These are phyloP conservation scores for Agrilus cyanescens DNA, from an alignment of 2,888 invertebrate species.

Conservation along the genomic window DNA sequence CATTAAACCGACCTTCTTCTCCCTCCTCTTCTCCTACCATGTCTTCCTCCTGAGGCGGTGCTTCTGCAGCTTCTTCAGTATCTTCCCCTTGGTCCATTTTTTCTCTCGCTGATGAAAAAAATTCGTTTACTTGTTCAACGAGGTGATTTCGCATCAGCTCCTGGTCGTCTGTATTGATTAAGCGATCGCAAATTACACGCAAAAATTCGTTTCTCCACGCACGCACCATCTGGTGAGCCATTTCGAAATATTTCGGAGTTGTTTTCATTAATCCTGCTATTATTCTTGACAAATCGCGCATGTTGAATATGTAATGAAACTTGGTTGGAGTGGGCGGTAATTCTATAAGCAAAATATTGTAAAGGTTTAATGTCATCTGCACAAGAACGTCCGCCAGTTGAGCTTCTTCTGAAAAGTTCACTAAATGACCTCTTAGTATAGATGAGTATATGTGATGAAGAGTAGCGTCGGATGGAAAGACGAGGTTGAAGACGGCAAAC, in stretches of 20 bases:
- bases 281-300: conserved; percentile 79
- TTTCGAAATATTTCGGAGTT: conserved; percentile 56
- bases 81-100: conserved; percentile 30
- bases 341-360: conserved; percentile 65
- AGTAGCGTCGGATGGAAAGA: conserved; percentile 68
- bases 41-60: conserved; percentile 14
- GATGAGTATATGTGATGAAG: conserved; percentile 72
- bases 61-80: conserved; percentile 22
- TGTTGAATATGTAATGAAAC: conserved; percentile 91
- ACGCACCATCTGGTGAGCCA: conserved; percentile 58
- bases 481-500: conserved; percentile 79
- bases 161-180: conserved; percentile 60
- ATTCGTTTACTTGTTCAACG: conserved; percentile 45
- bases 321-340: conserved; percentile 85
- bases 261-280: conserved; percentile 66
- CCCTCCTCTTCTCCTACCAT: conserved; percentile 31
- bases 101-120: conserved; percentile 32
- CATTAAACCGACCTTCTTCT: conserved; percentile 34
- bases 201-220: conserved; percentile 88
- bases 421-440: conserved; percentile 68
- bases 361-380: conserved; percentile 68
- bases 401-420: conserved; percentile 54
- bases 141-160: conserved; percentile 49
- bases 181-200: conserved; percentile 76
- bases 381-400: conserved; percentile 57